Evolutionary conservation across 2,888 invertebrate genomes (phyloP), one percentile per base, ranked within the genome.

Genomic region (Drymonia ruficornis): DNA sequence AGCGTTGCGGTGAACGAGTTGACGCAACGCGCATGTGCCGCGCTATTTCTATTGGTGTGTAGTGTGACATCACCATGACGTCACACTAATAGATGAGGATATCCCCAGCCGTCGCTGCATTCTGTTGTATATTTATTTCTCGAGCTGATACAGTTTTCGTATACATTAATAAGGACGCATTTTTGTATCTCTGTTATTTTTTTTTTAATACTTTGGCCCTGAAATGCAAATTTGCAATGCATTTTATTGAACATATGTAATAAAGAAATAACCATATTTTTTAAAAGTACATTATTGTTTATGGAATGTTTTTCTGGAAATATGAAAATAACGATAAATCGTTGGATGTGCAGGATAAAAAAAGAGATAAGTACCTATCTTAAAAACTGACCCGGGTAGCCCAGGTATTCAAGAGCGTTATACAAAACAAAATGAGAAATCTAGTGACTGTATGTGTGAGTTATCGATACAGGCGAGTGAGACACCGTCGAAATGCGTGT

Each of bases 31-130:
- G 90, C 90, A 89, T 89, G 87, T 87, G 88, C 85, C 78, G 78
- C 74, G 80, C 80, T 83, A 82, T 86, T 84, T 87, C 84, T 86
- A 87, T 86, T 86, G 86, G 86, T 86, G 84, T 83, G 79, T 81
- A 68, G 77, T 77, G 84, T 91, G 91, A 92, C 90, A 88, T 91
- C 91, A 92, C 81, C 81, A 73, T 91, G 90, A 91, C 90, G 91
- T 89, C 81, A 81, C 78, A 78, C 77, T 81, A 80, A 78, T 80
- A 81, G 81, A 84, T 83, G 88, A 91, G 91, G 90, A 89, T 90
- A 90, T 89, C 89, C 91, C 89, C 84, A 73, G 72, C 68, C 69
- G 56, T 67, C 63, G 66, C 49, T 61, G 65, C 61, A 63, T 60
- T 61, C 61, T 64, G 60, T 45, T 56, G 56, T 60, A 28, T 28